These are phyloP conservation scores for Orgyia antiqua DNA, from an alignment of 2,888 invertebrate species.

Conservation along the genomic window DNA sequence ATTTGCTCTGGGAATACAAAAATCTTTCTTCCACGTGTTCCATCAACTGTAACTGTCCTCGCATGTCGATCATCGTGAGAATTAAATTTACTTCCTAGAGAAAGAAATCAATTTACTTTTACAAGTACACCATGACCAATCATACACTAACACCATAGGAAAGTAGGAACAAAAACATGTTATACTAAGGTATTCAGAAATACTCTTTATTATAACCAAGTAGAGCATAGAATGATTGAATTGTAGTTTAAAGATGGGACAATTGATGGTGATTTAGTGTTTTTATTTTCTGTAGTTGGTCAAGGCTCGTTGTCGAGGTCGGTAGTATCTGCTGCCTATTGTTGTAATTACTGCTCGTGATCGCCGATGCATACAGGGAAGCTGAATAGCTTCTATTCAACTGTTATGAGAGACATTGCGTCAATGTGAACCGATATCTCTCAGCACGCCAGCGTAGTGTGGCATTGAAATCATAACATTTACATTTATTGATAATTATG, in stretches of 20 bases:
- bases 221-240: conserved; percentile 14
- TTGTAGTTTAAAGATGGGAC: conserved; percentile 16
- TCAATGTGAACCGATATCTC: conserved; percentile 10
- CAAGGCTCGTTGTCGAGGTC: conserved; percentile 46
- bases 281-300: conserved; percentile 35
- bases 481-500: background rate
- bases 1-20: conserved; percentile 13
- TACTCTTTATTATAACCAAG: conserved; percentile 12
- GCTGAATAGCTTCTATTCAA: conserved; percentile 34
- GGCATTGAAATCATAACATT: conserved; percentile 4
- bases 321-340: conserved; percentile 37
- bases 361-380: conserved; percentile 37
- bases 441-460: conserved; percentile 4
- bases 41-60: conserved; percentile 30
- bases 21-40: conserved; percentile 16
- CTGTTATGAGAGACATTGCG: conserved; percentile 21
- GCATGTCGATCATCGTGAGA: conserved; percentile 38
- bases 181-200: conserved; percentile 2
- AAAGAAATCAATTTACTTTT: conserved; percentile 32
- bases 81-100: conserved; percentile 30
- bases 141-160: conserved; percentile 14
- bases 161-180: conserved; percentile 16
- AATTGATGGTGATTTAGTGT: conserved; percentile 23
- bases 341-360: conserved; percentile 34
- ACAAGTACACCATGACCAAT: conserved; percentile 18